Evolutionary conservation across 2,113 vertebrate genomes (phyloP).

Genomic region (Channa maculata): DNA sequence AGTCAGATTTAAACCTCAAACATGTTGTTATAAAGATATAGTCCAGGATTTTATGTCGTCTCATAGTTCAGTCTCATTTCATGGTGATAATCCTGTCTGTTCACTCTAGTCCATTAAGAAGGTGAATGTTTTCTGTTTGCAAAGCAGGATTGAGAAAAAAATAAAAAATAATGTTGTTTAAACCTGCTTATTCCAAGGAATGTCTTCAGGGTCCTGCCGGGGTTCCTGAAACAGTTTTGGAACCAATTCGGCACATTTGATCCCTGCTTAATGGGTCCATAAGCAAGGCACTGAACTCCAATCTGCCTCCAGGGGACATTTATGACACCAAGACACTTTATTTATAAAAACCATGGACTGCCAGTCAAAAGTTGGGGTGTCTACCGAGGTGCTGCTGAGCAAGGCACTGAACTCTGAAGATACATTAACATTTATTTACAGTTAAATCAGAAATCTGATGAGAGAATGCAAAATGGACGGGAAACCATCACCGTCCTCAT

Average conservation of each 20-base stretch:
- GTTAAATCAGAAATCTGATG: constrained; percentile 3
- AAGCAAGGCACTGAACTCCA: constrained; percentile 53
- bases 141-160: too few species aligned
- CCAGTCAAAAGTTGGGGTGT: neutral
- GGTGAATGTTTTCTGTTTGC: too few species aligned
- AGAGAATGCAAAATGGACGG: neutral
- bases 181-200: too few species aligned
- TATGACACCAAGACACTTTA: neutral
- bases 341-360: neutral
- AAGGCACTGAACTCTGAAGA: constrained; percentile 52
- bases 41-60: too few species aligned
- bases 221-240: constrained; percentile 6
- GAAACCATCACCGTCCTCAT: constrained; percentile 19
- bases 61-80: too few species aligned
- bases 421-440: neutral
- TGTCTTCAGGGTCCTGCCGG: neutral
- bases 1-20: too few species aligned
- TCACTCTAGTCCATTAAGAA: too few species aligned
- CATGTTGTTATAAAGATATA: too few species aligned
- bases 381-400: constrained; percentile 39
- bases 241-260: constrained; percentile 5
- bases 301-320: neutral
- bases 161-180: too few species aligned
- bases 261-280: neutral
- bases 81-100: too few species aligned